Evolutionary conservation across 53 echinoderm and acorn worm genomes (phyloP).

Genomic region (Antedon mediterranea): DNA sequence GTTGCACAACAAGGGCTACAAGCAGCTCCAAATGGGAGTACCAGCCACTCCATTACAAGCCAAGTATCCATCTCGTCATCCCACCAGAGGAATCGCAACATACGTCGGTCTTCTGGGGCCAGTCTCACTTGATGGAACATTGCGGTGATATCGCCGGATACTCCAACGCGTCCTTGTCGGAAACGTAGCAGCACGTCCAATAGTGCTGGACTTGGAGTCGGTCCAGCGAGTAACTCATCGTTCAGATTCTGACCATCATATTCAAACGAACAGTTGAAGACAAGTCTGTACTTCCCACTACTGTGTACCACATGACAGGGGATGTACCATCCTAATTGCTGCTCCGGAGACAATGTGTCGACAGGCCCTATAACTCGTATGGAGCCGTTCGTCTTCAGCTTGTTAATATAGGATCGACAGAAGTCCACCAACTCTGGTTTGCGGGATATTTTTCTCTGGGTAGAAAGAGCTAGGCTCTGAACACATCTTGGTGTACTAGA

Average conservation of each 20-base stretch:
- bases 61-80: constrained; percentile 2
- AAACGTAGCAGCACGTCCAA: constrained; percentile 10
- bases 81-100: constrained; percentile 14
- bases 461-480: constrained; percentile 1
- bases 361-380: constrained; percentile 1
- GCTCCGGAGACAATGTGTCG: not conserved
- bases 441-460: not conserved
- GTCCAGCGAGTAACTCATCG: constrained; percentile 4
- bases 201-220: not conserved
- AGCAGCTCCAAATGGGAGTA: constrained; percentile 19
- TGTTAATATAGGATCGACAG: constrained; percentile 3
- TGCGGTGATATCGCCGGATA: constrained; percentile 5
- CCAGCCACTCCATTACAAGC: constrained; percentile 7
- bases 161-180: not conserved
- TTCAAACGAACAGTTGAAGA: constrained; percentile 7
- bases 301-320: constrained; percentile 4
- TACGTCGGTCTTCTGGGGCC: not conserved
- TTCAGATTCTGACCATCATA: constrained; percentile 9
- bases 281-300: constrained; percentile 7
- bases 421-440: constrained; percentile 5
- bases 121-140: constrained; percentile 11
- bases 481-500: not conserved
- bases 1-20: constrained; percentile 20
- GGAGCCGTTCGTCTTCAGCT: not conserved
- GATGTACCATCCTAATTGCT: constrained; percentile 11